These are phyloP conservation scores for Molorchus minor DNA, from an alignment of 2,888 invertebrate species.

Conservation along the genomic window DNA sequence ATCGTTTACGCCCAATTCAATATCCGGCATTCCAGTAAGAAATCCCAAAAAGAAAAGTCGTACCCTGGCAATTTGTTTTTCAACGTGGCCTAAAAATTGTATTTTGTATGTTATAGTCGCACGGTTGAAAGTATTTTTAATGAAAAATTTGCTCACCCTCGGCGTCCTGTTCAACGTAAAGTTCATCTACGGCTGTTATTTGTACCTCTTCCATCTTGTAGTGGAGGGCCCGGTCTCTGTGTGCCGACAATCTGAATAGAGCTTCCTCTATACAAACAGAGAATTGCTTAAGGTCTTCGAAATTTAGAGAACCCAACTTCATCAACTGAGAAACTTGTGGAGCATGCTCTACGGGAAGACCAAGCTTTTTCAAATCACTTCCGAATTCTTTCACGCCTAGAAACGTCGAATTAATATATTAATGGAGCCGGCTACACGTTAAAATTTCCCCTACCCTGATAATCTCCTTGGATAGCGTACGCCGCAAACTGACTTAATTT, in stretches of 20 bases:
- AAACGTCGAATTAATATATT: not conserved
- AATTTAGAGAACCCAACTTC: slow-evolving; percentile 91
- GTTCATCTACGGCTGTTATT: slow-evolving; percentile 91
- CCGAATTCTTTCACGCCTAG: slow-evolving; percentile 88
- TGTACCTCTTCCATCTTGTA: slow-evolving; percentile 98
- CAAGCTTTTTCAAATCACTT: slow-evolving; percentile 90
- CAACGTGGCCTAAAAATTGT: slow-evolving; percentile 66
- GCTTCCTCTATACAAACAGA: slow-evolving; percentile 92
- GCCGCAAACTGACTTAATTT: slow-evolving; percentile 93
- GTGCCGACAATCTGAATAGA: slow-evolving; percentile 83
- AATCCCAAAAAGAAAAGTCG: slow-evolving; percentile 96
- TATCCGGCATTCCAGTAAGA: slow-evolving; percentile 93
- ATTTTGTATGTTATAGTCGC: not conserved
- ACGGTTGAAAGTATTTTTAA: not conserved
- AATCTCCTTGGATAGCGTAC: slow-evolving; percentile 92
- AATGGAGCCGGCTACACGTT: not conserved
- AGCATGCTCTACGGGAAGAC: slow-evolving; percentile 96
- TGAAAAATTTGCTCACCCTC: slow-evolving; percentile 68
- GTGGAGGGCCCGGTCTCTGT: slow-evolving; percentile 86
- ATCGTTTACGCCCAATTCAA: slow-evolving; percentile 98
- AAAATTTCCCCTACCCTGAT: slow-evolving; percentile 67
- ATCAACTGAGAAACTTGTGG: slow-evolving; percentile 96
- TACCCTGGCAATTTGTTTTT: slow-evolving; percentile 93
- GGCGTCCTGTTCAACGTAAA: slow-evolving; percentile 87
- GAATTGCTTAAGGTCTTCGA: slow-evolving; percentile 91